A percentile compares a stretch with the other conserved stretches of the same genome.
These are phyloP conservation scores for Parus major DNA, from an alignment of 2,113 vertebrate species.

Conservation along the genomic window DNA sequence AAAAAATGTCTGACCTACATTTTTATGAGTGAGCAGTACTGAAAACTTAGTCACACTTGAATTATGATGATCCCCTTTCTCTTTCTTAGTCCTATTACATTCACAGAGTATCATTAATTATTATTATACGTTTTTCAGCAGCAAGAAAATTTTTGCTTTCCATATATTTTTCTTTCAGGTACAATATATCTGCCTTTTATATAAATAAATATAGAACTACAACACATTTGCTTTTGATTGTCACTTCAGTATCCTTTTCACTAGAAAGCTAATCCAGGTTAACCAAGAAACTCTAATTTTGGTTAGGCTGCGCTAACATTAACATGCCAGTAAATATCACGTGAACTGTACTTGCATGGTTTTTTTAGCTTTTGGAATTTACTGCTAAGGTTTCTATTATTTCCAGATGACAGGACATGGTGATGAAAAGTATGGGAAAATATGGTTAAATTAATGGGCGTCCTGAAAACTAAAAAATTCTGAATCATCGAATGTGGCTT, in stretches of 20 bases:
- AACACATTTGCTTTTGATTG: conserved; percentile 52
- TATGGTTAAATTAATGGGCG: conserved; percentile 77
- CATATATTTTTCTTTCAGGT: background rate
- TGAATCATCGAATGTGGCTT: conserved; percentile 69
- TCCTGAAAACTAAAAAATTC: conserved; percentile 74
- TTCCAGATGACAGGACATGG: conserved; percentile 82
- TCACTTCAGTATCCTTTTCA: conserved; percentile 64
- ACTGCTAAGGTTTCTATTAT: conserved; percentile 77
- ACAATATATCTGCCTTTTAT: background rate
- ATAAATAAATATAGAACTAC: conserved; percentile 47
- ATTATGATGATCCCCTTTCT: background rate
- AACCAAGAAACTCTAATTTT: conserved; percentile 72
- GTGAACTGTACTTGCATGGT: conserved; percentile 21
- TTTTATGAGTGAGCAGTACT: background rate
- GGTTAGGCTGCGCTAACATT: conserved; percentile 72
- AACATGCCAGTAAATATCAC: conserved; percentile 68
- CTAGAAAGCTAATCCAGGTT: conserved; percentile 71
- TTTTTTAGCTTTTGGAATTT: conserved; percentile 71
- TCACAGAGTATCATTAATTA: background rate
- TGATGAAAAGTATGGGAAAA: conserved; percentile 82
- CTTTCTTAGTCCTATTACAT: background rate
- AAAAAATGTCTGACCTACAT: background rate
- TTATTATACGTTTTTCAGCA: background rate
- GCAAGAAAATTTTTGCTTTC: background rate
- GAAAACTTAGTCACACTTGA: background rate